Evolutionary conservation across 2,113 vertebrate species (phyloP).

Genomic region (Siphamia tubifer): DNA sequence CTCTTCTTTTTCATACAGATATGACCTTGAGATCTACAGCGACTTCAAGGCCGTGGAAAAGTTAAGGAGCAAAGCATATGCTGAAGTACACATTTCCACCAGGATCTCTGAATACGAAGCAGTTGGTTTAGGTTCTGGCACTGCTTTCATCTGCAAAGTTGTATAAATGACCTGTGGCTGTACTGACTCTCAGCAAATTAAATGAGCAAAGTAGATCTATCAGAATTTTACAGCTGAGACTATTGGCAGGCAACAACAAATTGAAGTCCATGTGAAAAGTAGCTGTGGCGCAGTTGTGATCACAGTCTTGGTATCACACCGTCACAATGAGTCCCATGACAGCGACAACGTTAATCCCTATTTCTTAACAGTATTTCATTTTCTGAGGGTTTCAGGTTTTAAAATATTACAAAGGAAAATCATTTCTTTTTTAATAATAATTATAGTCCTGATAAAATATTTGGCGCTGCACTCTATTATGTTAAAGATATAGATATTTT

Average conservation of each 20-base stretch:
- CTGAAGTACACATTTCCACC: background rate
- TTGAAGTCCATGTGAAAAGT: conserved; percentile 21
- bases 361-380: conserved; percentile 30
- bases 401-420: conserved; percentile 5
- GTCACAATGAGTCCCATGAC: conserved; percentile 43
- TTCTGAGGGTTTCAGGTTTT: conserved; percentile 24
- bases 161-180: conserved; percentile 18
- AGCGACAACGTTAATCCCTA: conserved; percentile 19
- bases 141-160: background rate
- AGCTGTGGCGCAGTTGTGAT: conserved; percentile 29
- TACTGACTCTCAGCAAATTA: conserved; percentile 13
- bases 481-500: conserved; percentile 45
- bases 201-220: conserved; percentile 24
- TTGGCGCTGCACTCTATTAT: conserved; percentile 26
- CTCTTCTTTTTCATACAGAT: background rate
- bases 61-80: background rate
- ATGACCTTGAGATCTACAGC: background rate
- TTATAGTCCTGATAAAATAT: conserved; percentile 31
- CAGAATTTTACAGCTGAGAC: conserved; percentile 21
- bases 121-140: background rate
- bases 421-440: conserved; percentile 13
- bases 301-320: conserved; percentile 29
- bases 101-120: background rate
- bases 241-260: conserved; percentile 39
- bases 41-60: background rate